Percentiles rank a stretch among this genome's conserved stretches.
Conservation (phyloP, 1,140 invertebrate species). For the Pogonus chalceus region DNA sequence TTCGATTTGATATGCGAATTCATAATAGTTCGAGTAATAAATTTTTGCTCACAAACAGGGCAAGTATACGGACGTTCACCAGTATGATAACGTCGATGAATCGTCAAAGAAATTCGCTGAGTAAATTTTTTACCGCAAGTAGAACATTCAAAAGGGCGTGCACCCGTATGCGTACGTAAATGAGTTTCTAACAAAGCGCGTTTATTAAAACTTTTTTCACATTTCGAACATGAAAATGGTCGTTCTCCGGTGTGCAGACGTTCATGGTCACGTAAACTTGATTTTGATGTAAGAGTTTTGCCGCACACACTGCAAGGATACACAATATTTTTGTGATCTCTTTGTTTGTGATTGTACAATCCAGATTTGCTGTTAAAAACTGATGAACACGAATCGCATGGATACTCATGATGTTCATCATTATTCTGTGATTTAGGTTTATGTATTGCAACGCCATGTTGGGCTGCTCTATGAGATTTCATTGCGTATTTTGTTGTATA, state of each 20-base stretch:
- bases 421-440: not conserved
- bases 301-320: slow-evolving; percentile 47
- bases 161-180: slow-evolving; percentile 58
- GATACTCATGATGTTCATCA: slow-evolving; percentile 31
- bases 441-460: slow-evolving; percentile 8
- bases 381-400: slow-evolving; percentile 39
- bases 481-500: slow-evolving; percentile 44
- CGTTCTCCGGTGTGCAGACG: slow-evolving; percentile 28
- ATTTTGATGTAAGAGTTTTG: slow-evolving; percentile 30
- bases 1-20: slow-evolving; percentile 33
- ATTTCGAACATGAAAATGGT: slow-evolving; percentile 28
- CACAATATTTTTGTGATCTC: slow-evolving; percentile 43
- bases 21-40: slow-evolving; percentile 40
- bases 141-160: slow-evolving; percentile 67
- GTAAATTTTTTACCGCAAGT: slow-evolving; percentile 64
- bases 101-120: slow-evolving; percentile 39
- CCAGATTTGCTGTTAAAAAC: slow-evolving; percentile 42
- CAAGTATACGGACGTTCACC: slow-evolving; percentile 64
- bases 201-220: slow-evolving; percentile 47
- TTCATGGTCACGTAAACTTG: slow-evolving; percentile 23
- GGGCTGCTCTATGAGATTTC: slow-evolving; percentile 34
- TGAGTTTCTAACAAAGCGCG: slow-evolving; percentile 65
- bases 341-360: slow-evolving; percentile 42
- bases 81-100: slow-evolving; percentile 20
- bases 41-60: slow-evolving; percentile 49